Evolutionary conservation across 2,888 invertebrate genomes (phyloP), one percentile per base, ranked within the genome.

Genomic region (Nephrotoma guestfalica): DNA sequence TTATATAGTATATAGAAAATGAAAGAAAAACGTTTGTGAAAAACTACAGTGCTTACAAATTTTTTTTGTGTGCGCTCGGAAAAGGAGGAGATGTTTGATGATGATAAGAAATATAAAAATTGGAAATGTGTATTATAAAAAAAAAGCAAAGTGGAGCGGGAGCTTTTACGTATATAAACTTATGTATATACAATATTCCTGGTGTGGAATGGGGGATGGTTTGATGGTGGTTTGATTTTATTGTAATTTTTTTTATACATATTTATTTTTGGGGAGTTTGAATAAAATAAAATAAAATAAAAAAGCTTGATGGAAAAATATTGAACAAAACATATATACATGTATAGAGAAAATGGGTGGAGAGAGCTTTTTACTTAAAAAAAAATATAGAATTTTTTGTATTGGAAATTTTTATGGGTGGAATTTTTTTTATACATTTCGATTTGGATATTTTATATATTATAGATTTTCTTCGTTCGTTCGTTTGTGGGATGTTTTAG

Each of bases 341-440:
- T 30, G 15, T 57, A 83, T 6, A 84, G 41, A 84, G 84, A 84
- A 83, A 84, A 41, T 84, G 84, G 84, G 84, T 84, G 84, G 84
- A 84, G 84, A 84, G 84, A 84, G 71, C 71, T 71, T 71, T 71
- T 71, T 71, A 71, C 71, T 51, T 51, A 15, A 15, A 51, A 51
- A 51, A 51, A 51, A 51, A 84, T 15, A 84, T 84, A 84, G 41
- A 15, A 84, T 84, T 84, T 84, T 84, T 84, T 84, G 41, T 84
- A 84, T 84, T 84, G 84, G 84, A 84, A 84, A 84, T 84, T 84
- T 84, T 84, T 84, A 84, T 84, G 84, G 84, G 84, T 84, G 84
- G 84, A 84, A 41, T 84, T 84, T 84, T 18, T 83, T 41, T 84
- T 42, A 13, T 41, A 15, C 15, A 41, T 84, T 84, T 84, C 84